A percentile compares a stretch with the other conserved stretches of the same genome.
phyloP scores from a whole-genome alignment of 2,888 invertebrate genomes.

The Spatulosminthurus flaviceps region DNA sequence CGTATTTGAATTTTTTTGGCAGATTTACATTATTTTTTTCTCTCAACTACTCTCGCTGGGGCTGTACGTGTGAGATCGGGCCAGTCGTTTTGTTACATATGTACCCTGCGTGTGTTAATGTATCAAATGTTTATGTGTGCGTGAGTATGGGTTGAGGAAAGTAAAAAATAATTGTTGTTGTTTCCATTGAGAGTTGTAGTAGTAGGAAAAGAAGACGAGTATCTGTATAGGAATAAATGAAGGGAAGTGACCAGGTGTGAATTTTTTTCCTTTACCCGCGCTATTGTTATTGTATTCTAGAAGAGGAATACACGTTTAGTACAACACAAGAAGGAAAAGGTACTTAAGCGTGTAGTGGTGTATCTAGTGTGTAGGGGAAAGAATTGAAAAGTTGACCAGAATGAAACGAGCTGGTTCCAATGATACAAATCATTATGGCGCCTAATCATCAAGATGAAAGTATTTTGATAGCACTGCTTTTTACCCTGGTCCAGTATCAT shows the following conservation, averaged over 20 bases:
- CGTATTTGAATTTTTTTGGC: not conserved
- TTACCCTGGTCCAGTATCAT: not conserved
- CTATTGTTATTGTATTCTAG: not conserved
- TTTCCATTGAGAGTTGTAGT: not conserved
- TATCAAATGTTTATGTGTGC: not conserved
- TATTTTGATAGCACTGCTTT: constrained; percentile 31
- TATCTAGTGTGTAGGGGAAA: too few species aligned
- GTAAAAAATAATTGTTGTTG: not conserved
- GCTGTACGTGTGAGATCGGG: too few species aligned
- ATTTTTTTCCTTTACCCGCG: constrained; percentile 33
- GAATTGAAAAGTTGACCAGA: constrained; percentile 21
- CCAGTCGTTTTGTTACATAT: not conserved
- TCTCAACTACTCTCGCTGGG: too few species aligned
- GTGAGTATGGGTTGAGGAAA: not conserved
- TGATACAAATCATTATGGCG: constrained; percentile 46
- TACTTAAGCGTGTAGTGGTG: constrained; percentile 18
- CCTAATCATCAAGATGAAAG: constrained; percentile 40
- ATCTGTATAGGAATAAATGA: constrained; percentile 8
- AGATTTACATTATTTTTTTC: not conserved
- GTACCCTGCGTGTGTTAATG: not conserved
- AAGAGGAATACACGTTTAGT: not conserved
- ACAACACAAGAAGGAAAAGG: not conserved
- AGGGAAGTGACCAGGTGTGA: constrained; percentile 43
- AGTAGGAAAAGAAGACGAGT: not conserved
- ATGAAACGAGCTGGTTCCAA: constrained; percentile 38